Percentiles rank a stretch among this genome's conserved stretches.
phyloP scores from a whole-genome alignment of 1,140 invertebrate genomes.

The Aphaenogaster ashmeadi region DNA sequence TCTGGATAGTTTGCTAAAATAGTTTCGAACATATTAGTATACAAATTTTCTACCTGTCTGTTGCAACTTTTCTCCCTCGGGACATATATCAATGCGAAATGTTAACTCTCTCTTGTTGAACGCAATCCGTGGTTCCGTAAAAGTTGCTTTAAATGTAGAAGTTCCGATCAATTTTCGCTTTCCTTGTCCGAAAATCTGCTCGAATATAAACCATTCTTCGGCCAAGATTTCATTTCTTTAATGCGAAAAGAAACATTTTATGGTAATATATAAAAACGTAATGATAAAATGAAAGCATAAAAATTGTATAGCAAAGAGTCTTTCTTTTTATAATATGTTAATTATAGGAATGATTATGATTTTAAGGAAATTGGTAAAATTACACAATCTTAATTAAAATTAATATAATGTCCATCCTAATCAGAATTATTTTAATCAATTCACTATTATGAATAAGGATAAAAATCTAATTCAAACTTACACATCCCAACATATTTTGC shows the following conservation, averaged over 20 bases:
- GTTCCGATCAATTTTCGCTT: slow-evolving; percentile 77
- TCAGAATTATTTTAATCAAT: slow-evolving; percentile 36
- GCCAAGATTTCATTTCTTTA: slow-evolving; percentile 72
- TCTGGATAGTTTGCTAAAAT: slow-evolving; percentile 8
- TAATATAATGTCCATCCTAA: not conserved
- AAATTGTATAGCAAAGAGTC: not conserved
- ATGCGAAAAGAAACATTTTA: not conserved
- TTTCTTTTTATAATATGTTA: not conserved
- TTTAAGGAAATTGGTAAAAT: not conserved
- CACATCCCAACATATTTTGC: slow-evolving; percentile 75
- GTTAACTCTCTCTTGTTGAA: slow-evolving; percentile 76
- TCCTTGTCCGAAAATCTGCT: slow-evolving; percentile 58
- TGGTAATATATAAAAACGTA: not conserved
- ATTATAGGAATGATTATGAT: not conserved
- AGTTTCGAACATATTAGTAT: slow-evolving; percentile 22
- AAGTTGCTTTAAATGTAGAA: slow-evolving; percentile 74
- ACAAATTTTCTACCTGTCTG: slow-evolving; percentile 68
- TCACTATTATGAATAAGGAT: slow-evolving; percentile 4
- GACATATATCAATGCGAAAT: slow-evolving; percentile 73
- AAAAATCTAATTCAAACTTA: slow-evolving; percentile 68
- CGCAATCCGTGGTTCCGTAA: slow-evolving; percentile 74
- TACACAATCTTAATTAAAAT: not conserved
- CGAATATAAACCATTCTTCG: slow-evolving; percentile 80
- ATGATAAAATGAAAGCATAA: slow-evolving; percentile 3
- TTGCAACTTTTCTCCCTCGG: slow-evolving; percentile 59